Conservation (phyloP, 2,113 vertebrate genomes). For the Platysternon megacephalum region DNA sequence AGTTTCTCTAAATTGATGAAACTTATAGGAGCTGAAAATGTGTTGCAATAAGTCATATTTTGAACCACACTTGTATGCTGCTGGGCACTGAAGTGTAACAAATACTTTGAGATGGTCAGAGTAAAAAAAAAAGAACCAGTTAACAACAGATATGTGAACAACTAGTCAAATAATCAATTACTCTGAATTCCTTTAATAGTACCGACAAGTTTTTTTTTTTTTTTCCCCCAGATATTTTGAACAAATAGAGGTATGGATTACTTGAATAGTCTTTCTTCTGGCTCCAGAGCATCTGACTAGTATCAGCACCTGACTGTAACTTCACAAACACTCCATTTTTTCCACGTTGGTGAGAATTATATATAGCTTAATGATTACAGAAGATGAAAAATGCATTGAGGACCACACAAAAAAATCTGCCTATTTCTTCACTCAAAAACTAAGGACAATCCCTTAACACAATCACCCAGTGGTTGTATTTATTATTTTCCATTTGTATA, state of each 20-base stretch:
- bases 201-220: not conserved
- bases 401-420: not conserved
- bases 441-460: not conserved
- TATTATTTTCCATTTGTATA: not conserved
- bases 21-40: constrained; percentile 17
- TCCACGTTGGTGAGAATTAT: not conserved
- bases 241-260: not conserved
- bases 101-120: not conserved
- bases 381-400: not conserved
- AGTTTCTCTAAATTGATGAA: constrained; percentile 33
- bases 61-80: not conserved
- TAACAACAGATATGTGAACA: not conserved
- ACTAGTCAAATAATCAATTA: not conserved
- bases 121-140: not conserved
- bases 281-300: not conserved
- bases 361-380: not conserved
- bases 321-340: not conserved
- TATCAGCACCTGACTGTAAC: not conserved
- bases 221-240: not conserved
- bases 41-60: not conserved
- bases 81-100: not conserved
- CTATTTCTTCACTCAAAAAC: not conserved
- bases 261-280: not conserved
- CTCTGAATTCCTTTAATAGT: not conserved
- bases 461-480: not conserved